These are phyloP conservation scores for Caretta caretta DNA, from an alignment of 2,113 vertebrate species.

Conservation along the genomic window DNA sequence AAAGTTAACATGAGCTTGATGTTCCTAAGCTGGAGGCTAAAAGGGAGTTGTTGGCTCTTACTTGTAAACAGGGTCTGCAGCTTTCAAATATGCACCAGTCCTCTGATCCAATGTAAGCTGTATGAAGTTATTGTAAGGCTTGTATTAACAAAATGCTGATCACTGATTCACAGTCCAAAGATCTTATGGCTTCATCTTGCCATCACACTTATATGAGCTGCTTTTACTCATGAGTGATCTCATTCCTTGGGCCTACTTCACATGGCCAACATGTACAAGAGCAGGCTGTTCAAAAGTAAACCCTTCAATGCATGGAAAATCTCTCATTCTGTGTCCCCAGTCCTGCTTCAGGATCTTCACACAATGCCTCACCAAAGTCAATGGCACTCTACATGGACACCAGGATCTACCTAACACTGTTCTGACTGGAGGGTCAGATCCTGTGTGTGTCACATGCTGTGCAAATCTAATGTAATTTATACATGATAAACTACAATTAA, in stretches of 20 bases:
- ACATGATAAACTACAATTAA: background rate
- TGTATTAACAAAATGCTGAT: constrained; percentile 57
- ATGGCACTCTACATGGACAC: background rate
- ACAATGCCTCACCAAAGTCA: background rate
- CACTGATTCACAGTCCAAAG: constrained; percentile 7
- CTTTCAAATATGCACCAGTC: constrained; percentile 20
- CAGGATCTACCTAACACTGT: background rate
- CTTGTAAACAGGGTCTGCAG: constrained; percentile 29
- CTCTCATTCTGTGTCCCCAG: background rate
- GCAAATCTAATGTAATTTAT: background rate
- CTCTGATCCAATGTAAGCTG: constrained; percentile 42
- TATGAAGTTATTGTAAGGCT: constrained; percentile 54
- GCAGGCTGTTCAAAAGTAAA: background rate
- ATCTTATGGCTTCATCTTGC: background rate
- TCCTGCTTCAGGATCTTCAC: background rate
- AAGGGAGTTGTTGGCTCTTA: constrained; percentile 41
- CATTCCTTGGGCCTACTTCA: constrained; percentile 16
- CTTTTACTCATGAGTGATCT: background rate
- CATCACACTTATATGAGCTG: background rate
- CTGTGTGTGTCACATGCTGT: background rate
- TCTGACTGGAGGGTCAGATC: background rate
- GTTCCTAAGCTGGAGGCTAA: constrained; percentile 33
- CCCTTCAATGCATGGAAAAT: background rate
- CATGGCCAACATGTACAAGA: background rate
- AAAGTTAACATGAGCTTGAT: constrained; percentile 58